Evolutionary conservation across 2,113 vertebrate genomes (phyloP), one percentile per base, ranked within the genome.

Genomic region (Oenanthe melanoleuca): DNA sequence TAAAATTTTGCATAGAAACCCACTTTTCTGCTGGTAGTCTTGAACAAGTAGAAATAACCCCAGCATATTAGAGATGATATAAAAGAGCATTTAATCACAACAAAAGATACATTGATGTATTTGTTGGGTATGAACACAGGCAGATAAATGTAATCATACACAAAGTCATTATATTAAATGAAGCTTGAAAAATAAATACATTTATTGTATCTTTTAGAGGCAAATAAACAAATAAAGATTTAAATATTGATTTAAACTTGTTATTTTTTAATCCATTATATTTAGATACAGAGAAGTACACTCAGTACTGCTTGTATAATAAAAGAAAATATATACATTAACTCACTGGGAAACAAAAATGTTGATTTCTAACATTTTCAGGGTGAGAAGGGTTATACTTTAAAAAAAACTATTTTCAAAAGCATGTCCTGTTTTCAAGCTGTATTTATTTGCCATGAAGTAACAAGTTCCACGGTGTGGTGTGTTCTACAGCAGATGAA

Each of bases 401-500:
- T 4, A 4, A 50, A 73, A 85, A 64, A 73, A 80, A 49, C 31
- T 1, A 26, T 24, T 44, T 94, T 70, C 80, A 45, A 31, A 92
- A 86, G 17, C 5, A 5, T 57, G 52, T 80, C 56, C 33, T 92
- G 16, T 88, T 91, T 92, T 88, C n/a, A 80, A 80, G 38, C 21
- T 7, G 4, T 59, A 92, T 93, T 78, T 87, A 77, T 92, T 88
- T 96, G 74, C 73, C 66, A 56, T 79, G 81, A 72, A 96, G 80
- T 70, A 85, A 96, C 52, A 74, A 93, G 72, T 92, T 94, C 80
- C 70, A 84, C 63, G 84, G 59, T 2, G 4, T 80, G 57, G 33
- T 83, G 71, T 2, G 13, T 90, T 81, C 91, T 80, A 70, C 52
- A 89, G 91, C 93, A 95, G 91, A 95, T 90, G 94, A 96, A 96